Percentiles rank a stretch among this genome's conserved stretches.
Conservation (phyloP, 2,797 vertebrate genomes). For the Malacoraja senta region DNA sequence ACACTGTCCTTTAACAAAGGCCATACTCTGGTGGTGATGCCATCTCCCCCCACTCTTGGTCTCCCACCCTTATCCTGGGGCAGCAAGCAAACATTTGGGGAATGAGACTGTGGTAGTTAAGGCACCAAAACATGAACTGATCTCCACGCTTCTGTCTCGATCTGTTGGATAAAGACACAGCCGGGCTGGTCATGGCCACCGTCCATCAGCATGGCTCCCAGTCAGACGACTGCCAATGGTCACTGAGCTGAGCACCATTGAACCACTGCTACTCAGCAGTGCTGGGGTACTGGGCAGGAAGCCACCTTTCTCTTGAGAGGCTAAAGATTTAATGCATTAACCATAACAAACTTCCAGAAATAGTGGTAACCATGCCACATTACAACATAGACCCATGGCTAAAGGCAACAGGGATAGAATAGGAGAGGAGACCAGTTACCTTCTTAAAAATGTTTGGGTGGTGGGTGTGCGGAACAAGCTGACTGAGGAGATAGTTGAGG, state of each 20-base stretch:
- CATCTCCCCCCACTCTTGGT: not conserved
- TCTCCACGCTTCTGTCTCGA: not conserved
- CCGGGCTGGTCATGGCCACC: not conserved
- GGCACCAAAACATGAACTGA: not conserved
- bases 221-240: not conserved
- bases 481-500: no score
- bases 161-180: not conserved
- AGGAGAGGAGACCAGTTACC: not conserved
- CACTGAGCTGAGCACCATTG: not conserved
- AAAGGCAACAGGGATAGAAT: no score
- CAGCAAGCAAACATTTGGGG: not conserved
- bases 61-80: not conserved
- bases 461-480: no score
- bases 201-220: not conserved
- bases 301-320: no score
- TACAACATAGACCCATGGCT: not conserved
- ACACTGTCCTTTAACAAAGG: not conserved
- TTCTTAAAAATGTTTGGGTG: not conserved
- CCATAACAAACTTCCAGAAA: not conserved
- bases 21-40: not conserved
- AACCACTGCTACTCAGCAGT: no score
- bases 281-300: no score
- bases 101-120: not conserved
- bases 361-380: not conserved
- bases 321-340: not conserved